A percentile compares a stretch with the other conserved stretches of the same genome.
These are phyloP conservation scores for Speoplatyrhinus poulsoni DNA, from an alignment of 2,113 vertebrate species.

Conservation along the genomic window DNA sequence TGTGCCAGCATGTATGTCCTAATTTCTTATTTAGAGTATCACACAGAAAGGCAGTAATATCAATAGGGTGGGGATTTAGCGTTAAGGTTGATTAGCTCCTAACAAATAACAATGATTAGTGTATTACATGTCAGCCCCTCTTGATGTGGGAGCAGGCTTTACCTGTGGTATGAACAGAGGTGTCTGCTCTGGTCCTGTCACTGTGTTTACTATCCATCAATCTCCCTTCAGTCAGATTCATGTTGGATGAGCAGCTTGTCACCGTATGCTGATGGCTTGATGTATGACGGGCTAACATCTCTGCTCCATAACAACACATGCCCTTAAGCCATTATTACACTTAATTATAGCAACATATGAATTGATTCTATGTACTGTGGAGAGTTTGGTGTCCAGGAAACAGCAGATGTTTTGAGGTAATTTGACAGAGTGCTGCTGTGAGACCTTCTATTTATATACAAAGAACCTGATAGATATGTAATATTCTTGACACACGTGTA, in stretches of 20 bases:
- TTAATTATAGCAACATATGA: constrained; percentile 25
- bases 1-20: constrained; percentile 5
- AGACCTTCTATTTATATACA: too few relatives aligned
- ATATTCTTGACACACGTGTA: too few relatives aligned
- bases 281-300: constrained; percentile 49
- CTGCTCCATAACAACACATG: constrained; percentile 40
- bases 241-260: constrained; percentile 35
- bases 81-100: constrained; percentile 44
- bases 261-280: constrained; percentile 52
- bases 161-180: constrained; percentile 53
- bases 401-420: too few relatives aligned
- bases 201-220: constrained; percentile 57
- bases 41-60: constrained; percentile 38
- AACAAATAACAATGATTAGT: constrained; percentile 35
- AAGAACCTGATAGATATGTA: too few relatives aligned
- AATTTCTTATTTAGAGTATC: constrained; percentile 49
- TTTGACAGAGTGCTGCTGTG: too few relatives aligned
- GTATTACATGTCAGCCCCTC: constrained; percentile 10
- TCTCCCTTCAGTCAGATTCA: constrained; percentile 61
- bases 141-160: constrained; percentile 31
- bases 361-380: background rate
- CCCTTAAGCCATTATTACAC: constrained; percentile 44
- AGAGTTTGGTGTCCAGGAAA: constrained; percentile 16
- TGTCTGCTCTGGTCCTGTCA: constrained; percentile 39
- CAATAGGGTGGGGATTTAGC: constrained; percentile 46